A percentile compares a stretch with the other conserved stretches of the same genome.
These are phyloP conservation scores for Turdus rufiventris DNA, from an alignment of 2,113 vertebrate species.

Conservation along the genomic window DNA sequence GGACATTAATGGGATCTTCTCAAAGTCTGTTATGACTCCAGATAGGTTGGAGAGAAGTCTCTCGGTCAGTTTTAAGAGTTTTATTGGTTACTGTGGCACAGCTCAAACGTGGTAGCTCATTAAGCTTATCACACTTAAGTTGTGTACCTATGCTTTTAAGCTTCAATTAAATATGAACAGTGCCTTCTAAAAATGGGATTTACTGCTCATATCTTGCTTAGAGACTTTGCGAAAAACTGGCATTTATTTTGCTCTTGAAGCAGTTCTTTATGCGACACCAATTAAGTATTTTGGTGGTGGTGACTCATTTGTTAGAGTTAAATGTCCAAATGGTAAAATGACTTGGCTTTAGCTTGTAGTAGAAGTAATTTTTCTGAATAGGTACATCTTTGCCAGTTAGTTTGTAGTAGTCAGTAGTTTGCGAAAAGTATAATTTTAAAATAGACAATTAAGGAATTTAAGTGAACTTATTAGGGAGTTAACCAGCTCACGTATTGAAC, in stretches of 20 bases:
- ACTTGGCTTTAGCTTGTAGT: not conserved
- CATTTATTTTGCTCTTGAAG: not conserved
- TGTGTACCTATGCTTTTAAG: not conserved
- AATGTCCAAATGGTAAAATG: constrained; percentile 10
- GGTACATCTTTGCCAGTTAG: not conserved
- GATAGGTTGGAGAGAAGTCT: not conserved
- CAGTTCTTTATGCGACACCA: not conserved
- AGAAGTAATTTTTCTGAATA: not conserved
- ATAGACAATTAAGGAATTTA: constrained; percentile 32
- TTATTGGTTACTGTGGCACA: not conserved
- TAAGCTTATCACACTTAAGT: not conserved
- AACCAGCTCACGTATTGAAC: not conserved
- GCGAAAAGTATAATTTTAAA: constrained; percentile 40
- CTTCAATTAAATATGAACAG: not conserved
- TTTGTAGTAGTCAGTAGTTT: not conserved
- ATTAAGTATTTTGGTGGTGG: not conserved
- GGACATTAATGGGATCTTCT: not conserved
- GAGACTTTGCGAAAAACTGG: not conserved
- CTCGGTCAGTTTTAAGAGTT: not conserved
- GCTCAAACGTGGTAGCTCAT: not conserved
- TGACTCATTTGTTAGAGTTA: not conserved
- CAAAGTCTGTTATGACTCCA: not conserved
- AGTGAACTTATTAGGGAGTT: not conserved
- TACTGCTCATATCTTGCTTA: not conserved
- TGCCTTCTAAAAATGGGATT: not conserved